Conservation (phyloP, 2,113 vertebrate genomes). For the Terrapene triunguis region DNA sequence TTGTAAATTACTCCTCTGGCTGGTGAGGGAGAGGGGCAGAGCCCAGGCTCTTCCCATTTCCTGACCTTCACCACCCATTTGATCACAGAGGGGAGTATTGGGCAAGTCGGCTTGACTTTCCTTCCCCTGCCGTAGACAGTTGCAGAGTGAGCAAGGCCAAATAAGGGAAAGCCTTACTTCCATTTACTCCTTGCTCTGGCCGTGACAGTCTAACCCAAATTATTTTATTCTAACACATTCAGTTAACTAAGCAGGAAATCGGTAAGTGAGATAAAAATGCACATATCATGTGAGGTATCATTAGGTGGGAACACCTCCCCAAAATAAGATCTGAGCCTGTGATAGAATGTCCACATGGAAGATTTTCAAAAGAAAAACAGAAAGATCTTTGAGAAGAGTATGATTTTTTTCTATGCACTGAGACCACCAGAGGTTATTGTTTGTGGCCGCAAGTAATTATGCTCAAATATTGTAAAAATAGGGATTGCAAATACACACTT, state of each 20-base stretch:
- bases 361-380: neutral
- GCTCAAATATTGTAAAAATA: neutral
- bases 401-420: neutral
- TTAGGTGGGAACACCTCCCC: neutral
- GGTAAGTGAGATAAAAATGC: neutral
- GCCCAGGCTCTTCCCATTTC: neutral
- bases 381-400: neutral
- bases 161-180: neutral
- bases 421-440: rapidly evolving
- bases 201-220: neutral
- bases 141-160: rapidly evolving
- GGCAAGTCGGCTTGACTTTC: neutral
- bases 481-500: neutral
- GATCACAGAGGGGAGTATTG: neutral
- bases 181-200: neutral
- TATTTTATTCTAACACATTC: neutral
- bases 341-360: neutral
- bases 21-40: neutral
- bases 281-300: neutral
- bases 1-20: neutral
- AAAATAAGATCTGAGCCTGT: neutral
- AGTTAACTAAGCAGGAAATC: neutral
- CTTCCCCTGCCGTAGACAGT: rapidly evolving
- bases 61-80: neutral
- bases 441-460: neutral